phyloP scores from a whole-genome alignment of 2,888 invertebrate species.

The Phortica okadai region DNA sequence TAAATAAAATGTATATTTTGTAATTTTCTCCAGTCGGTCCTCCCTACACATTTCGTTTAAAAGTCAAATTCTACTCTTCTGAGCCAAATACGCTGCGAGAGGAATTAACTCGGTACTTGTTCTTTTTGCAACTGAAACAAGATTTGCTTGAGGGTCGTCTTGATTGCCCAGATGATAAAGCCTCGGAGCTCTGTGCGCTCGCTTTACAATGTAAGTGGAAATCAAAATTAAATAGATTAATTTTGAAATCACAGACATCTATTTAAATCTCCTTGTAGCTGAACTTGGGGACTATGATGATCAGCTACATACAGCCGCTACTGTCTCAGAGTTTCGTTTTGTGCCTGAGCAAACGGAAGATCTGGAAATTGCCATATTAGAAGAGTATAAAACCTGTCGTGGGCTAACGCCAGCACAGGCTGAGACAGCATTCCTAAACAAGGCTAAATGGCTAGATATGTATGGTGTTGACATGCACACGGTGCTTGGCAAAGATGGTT shows the following conservation, averaged over 20 bases:
- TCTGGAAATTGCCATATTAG: constrained; percentile 95
- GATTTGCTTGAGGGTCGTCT: constrained; percentile 95
- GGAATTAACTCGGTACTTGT: constrained; percentile 98
- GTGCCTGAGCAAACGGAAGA: constrained; percentile 97
- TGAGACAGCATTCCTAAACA: constrained; percentile 95
- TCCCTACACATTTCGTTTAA: constrained; percentile 95
- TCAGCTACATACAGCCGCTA: constrained; percentile 93
- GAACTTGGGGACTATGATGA: constrained; percentile 98
- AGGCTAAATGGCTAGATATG: constrained; percentile 98
- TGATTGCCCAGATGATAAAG: constrained; percentile 90
- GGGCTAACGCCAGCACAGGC: constrained; percentile 96
- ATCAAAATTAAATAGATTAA: background rate
- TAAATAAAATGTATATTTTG: background rate
- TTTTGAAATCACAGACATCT: background rate
- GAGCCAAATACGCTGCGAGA: constrained; percentile 98
- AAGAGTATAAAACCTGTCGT: constrained; percentile 91
- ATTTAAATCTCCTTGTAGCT: constrained; percentile 79
- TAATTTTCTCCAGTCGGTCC: constrained; percentile 87
- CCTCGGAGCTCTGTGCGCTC: constrained; percentile 93
- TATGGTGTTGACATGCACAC: constrained; percentile 99
- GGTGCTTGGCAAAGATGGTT: constrained; percentile 96
- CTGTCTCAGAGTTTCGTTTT: constrained; percentile 98
- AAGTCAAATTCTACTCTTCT: constrained; percentile 99
- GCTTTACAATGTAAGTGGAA: constrained; percentile 90
- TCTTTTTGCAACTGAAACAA: constrained; percentile 97